Conservation (phyloP, 2,113 vertebrate species). For the Dicrurus megarhynchus region DNA sequence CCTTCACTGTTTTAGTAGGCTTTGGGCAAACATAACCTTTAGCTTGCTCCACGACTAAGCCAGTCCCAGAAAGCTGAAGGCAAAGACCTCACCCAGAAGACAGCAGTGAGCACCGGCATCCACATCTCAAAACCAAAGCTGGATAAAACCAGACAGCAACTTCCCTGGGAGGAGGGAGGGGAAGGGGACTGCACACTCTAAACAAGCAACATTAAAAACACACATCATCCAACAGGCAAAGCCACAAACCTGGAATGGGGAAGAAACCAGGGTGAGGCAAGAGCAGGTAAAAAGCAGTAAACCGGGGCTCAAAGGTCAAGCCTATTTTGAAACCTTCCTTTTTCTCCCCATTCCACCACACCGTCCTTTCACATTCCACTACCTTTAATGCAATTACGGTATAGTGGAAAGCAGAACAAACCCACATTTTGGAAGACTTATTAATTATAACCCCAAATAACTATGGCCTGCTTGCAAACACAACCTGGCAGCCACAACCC, state of each 20-base stretch:
- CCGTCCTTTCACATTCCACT: not conserved
- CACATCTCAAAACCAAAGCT: not conserved
- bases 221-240: not conserved
- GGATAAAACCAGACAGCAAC: not conserved
- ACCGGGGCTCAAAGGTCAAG: not conserved
- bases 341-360: not conserved
- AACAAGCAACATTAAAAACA: not conserved
- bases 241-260: not conserved
- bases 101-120: not conserved
- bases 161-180: not conserved
- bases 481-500: accelerated
- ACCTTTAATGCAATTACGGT: not conserved
- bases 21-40: not conserved
- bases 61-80: not conserved
- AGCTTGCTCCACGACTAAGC: not conserved
- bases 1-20: not conserved
- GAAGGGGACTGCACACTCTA: not conserved
- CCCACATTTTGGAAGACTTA: not conserved
- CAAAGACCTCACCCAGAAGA: not conserved
- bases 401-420: not conserved
- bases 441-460: not conserved
- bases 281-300: not conserved
- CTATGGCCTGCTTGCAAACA: not conserved
- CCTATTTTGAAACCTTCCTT: not conserved
- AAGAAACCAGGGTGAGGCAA: not conserved